Evolutionary conservation across 2,888 invertebrate genomes (phyloP), one percentile per base, ranked within the genome.

Genomic region (Neuroscelio doddi): DNA sequence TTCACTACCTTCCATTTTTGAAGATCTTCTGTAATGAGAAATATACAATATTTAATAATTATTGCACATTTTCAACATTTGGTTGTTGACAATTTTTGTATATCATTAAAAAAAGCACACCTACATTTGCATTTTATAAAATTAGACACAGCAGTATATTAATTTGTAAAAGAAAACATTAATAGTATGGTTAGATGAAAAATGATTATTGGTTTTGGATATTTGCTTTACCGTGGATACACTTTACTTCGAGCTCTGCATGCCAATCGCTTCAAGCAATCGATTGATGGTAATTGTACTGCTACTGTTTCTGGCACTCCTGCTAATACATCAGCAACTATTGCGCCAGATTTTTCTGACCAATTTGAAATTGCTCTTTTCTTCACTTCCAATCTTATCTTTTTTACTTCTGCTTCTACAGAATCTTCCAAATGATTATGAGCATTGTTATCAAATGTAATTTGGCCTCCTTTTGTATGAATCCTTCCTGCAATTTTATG

Each of bases 361-460:
- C 36, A 14, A 21, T 61, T 34, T 10, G 51, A 26, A 4, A 53
- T 15, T 1, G 53, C 59, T 1, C 44, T 29, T 17, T 53, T 61
- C 21, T 61, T 61, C 1, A 61, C 47, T 10, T 61, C 59, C 10
- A 32, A 47, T 32, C 42, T 46, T 3, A 61, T 53, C 26, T 26
- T 34, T 26, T 51, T 30, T 4, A 46, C 51, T 24, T 59, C 45
- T 1, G 51, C 58, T 27, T 59, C 58, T 21, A 39, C 12, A 12
- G 30, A 30, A 10, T 59, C 58, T 14, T 50, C 58, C 32, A 58
- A 27, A 9, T 58, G 58, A 42, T 58, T 58, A 15, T 58, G 58
- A 9, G 38, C 47, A 39, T 58, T 58, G 12, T 58, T 58, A 17
- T 51, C 50, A 8, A 58, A 58, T 1, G 51, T 21, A 4, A 58